Conservation (phyloP, 2,113 vertebrate genomes). For the Colistium nudipinnis region DNA sequence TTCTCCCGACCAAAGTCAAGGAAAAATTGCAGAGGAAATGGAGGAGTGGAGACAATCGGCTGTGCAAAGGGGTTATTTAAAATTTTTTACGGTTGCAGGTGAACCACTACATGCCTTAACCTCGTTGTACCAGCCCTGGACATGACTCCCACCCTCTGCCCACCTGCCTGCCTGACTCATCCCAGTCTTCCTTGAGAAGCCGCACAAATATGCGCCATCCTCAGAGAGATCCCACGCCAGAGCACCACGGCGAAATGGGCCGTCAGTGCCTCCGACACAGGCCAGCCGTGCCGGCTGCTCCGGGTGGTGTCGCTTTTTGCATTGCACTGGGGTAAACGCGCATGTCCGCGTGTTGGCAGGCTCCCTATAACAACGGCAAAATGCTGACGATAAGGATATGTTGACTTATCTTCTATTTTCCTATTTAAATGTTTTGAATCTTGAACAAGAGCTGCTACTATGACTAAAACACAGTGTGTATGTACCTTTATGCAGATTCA, state of each 20-base stretch:
- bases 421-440: no score
- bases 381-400: no score
- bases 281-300: not conserved
- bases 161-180: conserved; percentile 60
- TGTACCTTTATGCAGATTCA: no score
- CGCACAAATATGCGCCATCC: conserved; percentile 59
- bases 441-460: no score
- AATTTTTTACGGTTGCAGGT: conserved; percentile 37
- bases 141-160: conserved; percentile 25
- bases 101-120: conserved; percentile 35
- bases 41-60: conserved; percentile 15
- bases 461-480: no score
- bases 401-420: no score
- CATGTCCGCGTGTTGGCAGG: no score
- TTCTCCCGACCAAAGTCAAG: not conserved
- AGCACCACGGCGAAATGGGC: conserved; percentile 50
- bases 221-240: conserved; percentile 55
- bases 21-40: conserved; percentile 10
- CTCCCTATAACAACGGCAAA: no score
- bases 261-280: conserved; percentile 43
- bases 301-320: no score
- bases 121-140: conserved; percentile 33
- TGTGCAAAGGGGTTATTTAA: conserved; percentile 19
- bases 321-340: no score
- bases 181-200: conserved; percentile 48